phyloP scores from a whole-genome alignment of 1,140 invertebrate genomes.

The Muscidifurax raptorellus region DNA sequence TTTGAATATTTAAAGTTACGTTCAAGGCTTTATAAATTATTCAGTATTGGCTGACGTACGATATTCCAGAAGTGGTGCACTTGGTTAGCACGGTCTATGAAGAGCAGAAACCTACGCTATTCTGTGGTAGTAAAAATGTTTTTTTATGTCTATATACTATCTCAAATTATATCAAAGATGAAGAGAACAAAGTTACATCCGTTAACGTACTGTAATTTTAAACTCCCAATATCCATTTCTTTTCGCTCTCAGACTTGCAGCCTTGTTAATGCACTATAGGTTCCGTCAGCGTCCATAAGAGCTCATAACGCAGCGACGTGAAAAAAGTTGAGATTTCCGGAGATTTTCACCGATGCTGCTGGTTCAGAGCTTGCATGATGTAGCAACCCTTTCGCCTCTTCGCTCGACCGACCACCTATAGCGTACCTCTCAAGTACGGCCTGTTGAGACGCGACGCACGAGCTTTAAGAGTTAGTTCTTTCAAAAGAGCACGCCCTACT shows the following conservation, averaged over 20 bases:
- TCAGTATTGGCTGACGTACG: too few species aligned
- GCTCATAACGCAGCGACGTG: not conserved
- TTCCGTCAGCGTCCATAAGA: not conserved
- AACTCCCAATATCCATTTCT: too few species aligned
- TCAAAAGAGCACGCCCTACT: constrained; percentile 58
- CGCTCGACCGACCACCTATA: constrained; percentile 42
- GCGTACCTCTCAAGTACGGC: constrained; percentile 58
- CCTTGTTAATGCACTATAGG: not conserved
- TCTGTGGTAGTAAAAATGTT: too few species aligned
- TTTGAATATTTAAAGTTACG: too few species aligned
- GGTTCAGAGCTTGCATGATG: not conserved
- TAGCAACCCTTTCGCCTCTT: constrained; percentile 21
- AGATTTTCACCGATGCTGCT: not conserved
- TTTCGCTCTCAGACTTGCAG: not conserved
- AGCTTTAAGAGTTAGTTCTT: constrained; percentile 63
- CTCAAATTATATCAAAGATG: too few species aligned
- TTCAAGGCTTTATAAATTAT: too few species aligned
- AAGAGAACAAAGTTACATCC: too few species aligned
- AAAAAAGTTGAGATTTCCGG: not conserved
- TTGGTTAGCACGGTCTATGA: too few species aligned
- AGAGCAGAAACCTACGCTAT: too few species aligned
- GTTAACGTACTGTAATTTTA: too few species aligned
- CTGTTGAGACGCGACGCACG: constrained; percentile 69
- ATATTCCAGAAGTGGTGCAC: too few species aligned
- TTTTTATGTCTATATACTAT: too few species aligned